Percentiles rank a stretch among this genome's conserved stretches.
These are phyloP conservation scores for Prunella himalayana DNA, from an alignment of 2,113 vertebrate genomes.

Conservation along the genomic window DNA sequence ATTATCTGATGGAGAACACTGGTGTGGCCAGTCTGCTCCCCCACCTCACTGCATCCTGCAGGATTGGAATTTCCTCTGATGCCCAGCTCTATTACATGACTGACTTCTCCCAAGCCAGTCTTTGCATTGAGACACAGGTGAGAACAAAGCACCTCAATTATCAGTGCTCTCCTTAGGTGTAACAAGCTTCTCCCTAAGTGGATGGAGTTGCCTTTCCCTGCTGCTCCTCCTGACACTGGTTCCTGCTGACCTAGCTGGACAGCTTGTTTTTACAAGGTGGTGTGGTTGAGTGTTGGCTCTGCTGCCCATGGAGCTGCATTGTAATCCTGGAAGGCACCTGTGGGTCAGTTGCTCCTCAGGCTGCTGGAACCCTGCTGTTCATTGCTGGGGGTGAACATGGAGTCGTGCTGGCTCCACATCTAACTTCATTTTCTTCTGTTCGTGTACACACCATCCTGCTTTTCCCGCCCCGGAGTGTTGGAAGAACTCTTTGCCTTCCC, in stretches of 20 bases:
- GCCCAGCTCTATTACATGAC: background rate
- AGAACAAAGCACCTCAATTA: background rate
- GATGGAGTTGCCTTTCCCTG: background rate
- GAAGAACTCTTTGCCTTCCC: conserved; percentile 27
- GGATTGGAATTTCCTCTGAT: background rate
- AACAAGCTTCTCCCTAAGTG: background rate
- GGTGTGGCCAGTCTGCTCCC: background rate
- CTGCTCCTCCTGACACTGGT: background rate
- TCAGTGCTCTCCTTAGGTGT: background rate
- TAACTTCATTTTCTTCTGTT: background rate
- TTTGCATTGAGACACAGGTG: background rate
- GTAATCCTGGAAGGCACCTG: background rate
- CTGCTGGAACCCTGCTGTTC: background rate
- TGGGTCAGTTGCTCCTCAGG: background rate
- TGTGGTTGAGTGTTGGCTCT: background rate
- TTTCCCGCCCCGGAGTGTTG: background rate
- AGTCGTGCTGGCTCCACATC: background rate
- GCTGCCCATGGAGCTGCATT: background rate
- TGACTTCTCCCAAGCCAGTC: background rate
- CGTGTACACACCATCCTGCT: background rate
- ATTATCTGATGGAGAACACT: background rate
- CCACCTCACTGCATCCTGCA: background rate
- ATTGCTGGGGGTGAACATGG: rapidly evolving
- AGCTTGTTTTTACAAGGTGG: background rate
- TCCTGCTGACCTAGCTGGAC: background rate